phyloP scores from a whole-genome alignment of 2,797 vertebrate species.

The Spizella passerina region DNA sequence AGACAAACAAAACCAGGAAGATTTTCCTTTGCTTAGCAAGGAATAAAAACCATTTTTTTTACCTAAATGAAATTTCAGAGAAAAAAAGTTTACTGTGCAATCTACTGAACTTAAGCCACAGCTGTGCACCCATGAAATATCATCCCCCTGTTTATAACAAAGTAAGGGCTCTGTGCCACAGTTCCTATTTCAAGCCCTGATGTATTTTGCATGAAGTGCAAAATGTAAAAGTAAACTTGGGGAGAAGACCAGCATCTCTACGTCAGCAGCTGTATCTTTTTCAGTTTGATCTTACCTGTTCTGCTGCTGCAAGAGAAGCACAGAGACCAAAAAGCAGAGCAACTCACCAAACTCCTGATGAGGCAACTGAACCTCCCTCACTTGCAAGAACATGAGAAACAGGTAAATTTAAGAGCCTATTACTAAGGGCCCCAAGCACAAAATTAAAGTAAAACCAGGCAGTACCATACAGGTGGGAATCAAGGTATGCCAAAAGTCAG shows the following conservation, averaged over 20 bases:
- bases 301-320: not conserved
- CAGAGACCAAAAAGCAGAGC: not conserved
- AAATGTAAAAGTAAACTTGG: not conserved
- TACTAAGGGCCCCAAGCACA: conserved; percentile 20
- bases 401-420: not conserved
- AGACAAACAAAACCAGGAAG: not conserved
- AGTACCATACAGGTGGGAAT: conserved; percentile 27
- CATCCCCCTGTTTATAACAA: not conserved
- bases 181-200: not conserved
- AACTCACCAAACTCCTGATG: not conserved
- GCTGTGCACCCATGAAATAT: not conserved
- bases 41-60: not conserved
- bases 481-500: conserved; percentile 43
- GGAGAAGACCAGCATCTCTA: not conserved
- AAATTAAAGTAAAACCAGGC: not conserved
- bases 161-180: not conserved
- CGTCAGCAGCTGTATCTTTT: not conserved
- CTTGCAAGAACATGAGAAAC: not conserved
- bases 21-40: not conserved
- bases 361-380: not conserved
- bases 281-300: not conserved
- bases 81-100: not conserved
- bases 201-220: not conserved
- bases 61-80: not conserved
- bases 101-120: not conserved